phyloP scores from a whole-genome alignment of 2,113 vertebrate species.

The Psophia crepitans region DNA sequence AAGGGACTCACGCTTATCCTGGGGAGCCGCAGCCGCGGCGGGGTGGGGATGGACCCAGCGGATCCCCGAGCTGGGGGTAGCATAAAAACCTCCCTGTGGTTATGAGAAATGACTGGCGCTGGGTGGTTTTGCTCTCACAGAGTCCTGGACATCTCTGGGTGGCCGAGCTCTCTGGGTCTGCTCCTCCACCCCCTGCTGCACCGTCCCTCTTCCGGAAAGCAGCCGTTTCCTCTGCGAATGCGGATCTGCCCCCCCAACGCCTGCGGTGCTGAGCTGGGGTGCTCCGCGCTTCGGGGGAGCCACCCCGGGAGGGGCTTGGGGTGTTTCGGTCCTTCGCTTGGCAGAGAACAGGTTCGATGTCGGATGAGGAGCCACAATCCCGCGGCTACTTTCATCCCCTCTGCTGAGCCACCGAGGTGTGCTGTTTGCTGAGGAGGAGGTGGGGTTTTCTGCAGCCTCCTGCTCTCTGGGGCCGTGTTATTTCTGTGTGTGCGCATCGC shows the following conservation, averaged over 20 bases:
- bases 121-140: rapidly evolving
- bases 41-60: neutral
- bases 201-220: neutral
- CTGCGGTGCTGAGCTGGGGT: neutral
- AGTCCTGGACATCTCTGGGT: neutral
- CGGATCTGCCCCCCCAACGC: neutral
- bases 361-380: neutral
- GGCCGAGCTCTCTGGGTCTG: neutral
- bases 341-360: neutral
- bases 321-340: neutral
- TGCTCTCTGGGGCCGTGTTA: neutral
- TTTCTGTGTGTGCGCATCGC: rapidly evolving
- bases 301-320: neutral
- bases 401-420: neutral
- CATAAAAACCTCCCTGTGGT: rapidly evolving
- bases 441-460: neutral
- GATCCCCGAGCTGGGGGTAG: neutral
- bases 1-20: neutral
- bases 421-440: neutral
- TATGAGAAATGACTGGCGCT: neutral
- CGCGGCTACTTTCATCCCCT: neutral
- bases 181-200: rapidly evolving
- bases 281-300: neutral
- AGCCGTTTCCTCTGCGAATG: neutral
- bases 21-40: neutral